A percentile compares a stretch with the other conserved stretches of the same genome.
phyloP scores from a whole-genome alignment of 2,888 invertebrate genomes.

The Ennomos erosarius region DNA sequence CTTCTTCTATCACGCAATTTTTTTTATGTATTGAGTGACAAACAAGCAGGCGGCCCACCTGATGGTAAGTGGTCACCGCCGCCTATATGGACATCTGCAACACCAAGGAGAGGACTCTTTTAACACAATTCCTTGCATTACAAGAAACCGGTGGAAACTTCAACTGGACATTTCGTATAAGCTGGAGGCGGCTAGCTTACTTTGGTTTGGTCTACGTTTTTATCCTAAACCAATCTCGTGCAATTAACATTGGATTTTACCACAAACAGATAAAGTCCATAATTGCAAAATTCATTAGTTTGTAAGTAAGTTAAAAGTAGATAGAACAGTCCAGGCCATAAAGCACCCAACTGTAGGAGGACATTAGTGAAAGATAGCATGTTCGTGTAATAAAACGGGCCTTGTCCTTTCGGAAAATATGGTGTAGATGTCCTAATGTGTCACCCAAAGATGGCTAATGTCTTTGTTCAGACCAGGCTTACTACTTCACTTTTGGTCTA shows the following conservation, averaged over 20 bases:
- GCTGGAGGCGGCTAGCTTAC: too few species aligned
- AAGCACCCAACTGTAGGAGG: constrained; percentile 37
- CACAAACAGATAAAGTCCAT: neutral
- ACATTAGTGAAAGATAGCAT: constrained; percentile 41
- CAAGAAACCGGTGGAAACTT: too few species aligned
- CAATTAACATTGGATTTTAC: neutral
- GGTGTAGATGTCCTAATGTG: constrained; percentile 26
- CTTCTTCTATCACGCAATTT: too few species aligned
- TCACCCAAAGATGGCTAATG: constrained; percentile 14
- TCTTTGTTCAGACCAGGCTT: neutral
- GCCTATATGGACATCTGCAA: too few species aligned
- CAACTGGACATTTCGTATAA: too few species aligned
- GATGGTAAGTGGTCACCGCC: too few species aligned
- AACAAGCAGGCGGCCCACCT: too few species aligned
- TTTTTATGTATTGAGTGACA: too few species aligned
- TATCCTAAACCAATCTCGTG: neutral
- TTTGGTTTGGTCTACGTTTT: neutral
- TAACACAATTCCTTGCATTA: too few species aligned
- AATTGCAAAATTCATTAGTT: neutral
- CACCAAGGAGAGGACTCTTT: too few species aligned
- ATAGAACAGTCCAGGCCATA: constrained; percentile 28
- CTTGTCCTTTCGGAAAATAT: constrained; percentile 32
- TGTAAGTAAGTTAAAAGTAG: constrained; percentile 10
- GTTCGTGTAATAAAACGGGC: constrained; percentile 37
- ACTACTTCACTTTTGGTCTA: neutral